These are phyloP conservation scores for Sturmia bella DNA, from an alignment of 2,888 invertebrate genomes.

Conservation along the genomic window DNA sequence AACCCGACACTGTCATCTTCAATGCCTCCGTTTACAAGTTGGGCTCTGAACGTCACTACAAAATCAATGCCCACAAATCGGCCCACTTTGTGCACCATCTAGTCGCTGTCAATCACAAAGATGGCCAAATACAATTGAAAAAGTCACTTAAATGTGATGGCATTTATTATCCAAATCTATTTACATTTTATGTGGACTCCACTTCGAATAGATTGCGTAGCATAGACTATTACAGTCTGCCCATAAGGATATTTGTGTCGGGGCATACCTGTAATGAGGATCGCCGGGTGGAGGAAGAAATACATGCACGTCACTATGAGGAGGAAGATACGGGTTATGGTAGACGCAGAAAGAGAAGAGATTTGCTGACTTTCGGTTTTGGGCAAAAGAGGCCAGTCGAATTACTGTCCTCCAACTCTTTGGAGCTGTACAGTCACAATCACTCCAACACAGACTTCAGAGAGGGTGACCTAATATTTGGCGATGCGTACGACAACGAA, in stretches of 20 bases:
- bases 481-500: conserved; percentile 83
- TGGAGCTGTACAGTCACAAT: conserved; percentile 74
- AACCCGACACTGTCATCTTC: conserved; percentile 87
- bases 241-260: conserved; percentile 88
- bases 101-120: conserved; percentile 88
- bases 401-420: conserved; percentile 70
- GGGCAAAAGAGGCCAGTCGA: conserved; percentile 25
- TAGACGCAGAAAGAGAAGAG: conserved; percentile 82
- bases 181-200: conserved; percentile 93
- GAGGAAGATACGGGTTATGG: conserved; percentile 85
- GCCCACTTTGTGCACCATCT: conserved; percentile 91
- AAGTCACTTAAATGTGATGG: conserved; percentile 90
- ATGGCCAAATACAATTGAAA: conserved; percentile 88
- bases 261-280: conserved; percentile 87
- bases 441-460: conserved; percentile 79
- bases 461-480: conserved; percentile 84
- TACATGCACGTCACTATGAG: conserved; percentile 82
- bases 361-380: conserved; percentile 69
- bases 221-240: conserved; percentile 92
- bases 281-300: conserved; percentile 84
- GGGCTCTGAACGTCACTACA: conserved; percentile 90
- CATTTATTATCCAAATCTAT: conserved; percentile 90
- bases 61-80: conserved; percentile 90
- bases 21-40: conserved; percentile 91
- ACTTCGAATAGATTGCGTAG: conserved; percentile 89